Evolutionary conservation across 2,797 vertebrate genomes (phyloP), one percentile per base, ranked within the genome.

Genomic region (Lindbergichthys nudifrons): DNA sequence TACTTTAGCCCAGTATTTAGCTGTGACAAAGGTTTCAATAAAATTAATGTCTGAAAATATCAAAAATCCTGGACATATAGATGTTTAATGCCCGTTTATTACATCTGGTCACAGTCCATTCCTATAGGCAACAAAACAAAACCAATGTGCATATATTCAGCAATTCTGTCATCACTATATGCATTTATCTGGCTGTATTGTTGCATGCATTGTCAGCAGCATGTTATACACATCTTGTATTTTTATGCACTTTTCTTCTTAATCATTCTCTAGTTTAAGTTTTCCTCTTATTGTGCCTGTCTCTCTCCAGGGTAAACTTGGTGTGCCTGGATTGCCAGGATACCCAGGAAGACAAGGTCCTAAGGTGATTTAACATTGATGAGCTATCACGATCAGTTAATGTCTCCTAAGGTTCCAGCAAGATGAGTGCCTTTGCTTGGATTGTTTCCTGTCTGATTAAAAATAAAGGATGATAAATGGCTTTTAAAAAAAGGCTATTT

Each of bases 311-410:
- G 97, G 97, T 64, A 97, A 96, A 65, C 94, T 98, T 54, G 97
- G 97, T 0, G 89, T 98, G 26, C 97, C 97, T 0, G 97, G 97
- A 43, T 93, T 98, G 73, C 97, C 97, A 0, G 97, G 97, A 43
- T 98, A 98, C 70, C 96, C 97, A 3, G 97, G 97, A 73, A 95
- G 96, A 78, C 96, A 95, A 77, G 97, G 97, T 60, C 60, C 95
- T 41, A 98, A 99, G 96, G 97, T 98, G 92, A 95, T 92, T 75
- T 50, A 75, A 63, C 72, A 70, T 15, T 81, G 70, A 81, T 70
- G 54, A 65, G 74, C 57, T 68, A 53, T 87, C 80, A 77, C 47
- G 65, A 81, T 77, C 65, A 52, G 54, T 70, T 75, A 74, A 84
- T 80, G 57, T 77, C 59, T 84, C 73, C 65, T 73, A 53, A 36